Base-by-base conservation (phyloP, 2,113 vertebrate genomes). In the Campylomormyrus tamandua region DNA sequence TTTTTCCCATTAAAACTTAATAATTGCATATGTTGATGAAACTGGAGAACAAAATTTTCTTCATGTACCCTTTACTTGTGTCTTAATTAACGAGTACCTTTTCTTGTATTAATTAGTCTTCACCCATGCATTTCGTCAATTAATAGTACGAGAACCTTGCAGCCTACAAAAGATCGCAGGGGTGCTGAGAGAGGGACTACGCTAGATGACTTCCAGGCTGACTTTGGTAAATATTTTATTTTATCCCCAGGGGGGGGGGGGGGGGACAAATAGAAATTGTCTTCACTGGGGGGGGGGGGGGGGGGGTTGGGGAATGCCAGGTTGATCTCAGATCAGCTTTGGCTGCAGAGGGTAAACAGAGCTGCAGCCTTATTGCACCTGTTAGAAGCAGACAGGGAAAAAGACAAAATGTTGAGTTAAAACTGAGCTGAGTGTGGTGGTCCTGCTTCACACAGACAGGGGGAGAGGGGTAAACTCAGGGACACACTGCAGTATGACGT, bases 141-240 rank as follows among this genome's bases (percentile, higher is more conserved):
- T 27, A 49, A 42, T 42, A 80, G 74, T 80, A 19, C 6, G 31
- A 5, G 35, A 80, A 42, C 15, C 35, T 31, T 93, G 94, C 93
- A n/a, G 45, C 21, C 45, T 84, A 27, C 83, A 17, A 17, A 48
- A 19, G 17, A 53, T 53, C n/a, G 56, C 27, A 42, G 49, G 50
- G 93, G 94, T 94, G 95, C 91, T 92, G 93, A 94, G 93, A 93
- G 94, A 93, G 93, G 91, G 58, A 93, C 92, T 45, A 92, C 62
- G 90, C 93, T 90, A 95, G 11, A 95, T 95, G 95, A 94, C 92
- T 95, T 95, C 95, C 94, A 89, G 94, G 94, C 93, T 91, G 92
- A 94, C 93, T 93, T 95, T 95, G 92, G 94, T 95, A 96, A 95
- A 96, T 94, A 95, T 94, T 93, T 93, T 94, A 95, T 95, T 95